Conservation (phyloP, 2,113 vertebrate species). For the Circaetus gallicus region DNA sequence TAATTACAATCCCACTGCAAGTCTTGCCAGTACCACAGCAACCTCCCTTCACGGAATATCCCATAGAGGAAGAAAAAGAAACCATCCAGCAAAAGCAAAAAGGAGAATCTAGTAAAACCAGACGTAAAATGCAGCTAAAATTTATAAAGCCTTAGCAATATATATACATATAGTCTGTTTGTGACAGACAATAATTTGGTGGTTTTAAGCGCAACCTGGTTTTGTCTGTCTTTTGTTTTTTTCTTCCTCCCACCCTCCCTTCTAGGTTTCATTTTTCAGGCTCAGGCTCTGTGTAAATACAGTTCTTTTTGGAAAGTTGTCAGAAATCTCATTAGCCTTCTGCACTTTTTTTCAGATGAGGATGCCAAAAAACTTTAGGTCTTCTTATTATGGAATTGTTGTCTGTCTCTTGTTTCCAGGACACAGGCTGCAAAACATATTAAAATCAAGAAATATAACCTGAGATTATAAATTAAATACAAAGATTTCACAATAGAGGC, state of each 20-base stretch:
- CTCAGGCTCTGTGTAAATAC: not conserved
- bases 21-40: constrained; percentile 34
- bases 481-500: not conserved
- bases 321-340: not conserved
- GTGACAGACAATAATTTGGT: not conserved
- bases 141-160: not conserved
- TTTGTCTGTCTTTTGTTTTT: not conserved
- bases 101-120: not conserved
- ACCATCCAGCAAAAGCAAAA: not conserved
- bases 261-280: not conserved
- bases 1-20: constrained; percentile 50
- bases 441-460: not conserved
- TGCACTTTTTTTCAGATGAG: not conserved
- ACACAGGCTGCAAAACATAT: not conserved
- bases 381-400: not conserved
- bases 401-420: not conserved
- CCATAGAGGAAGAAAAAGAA: not conserved
- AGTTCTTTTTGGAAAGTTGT: not conserved
- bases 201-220: not conserved
- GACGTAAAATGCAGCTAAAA: not conserved
- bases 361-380: not conserved
- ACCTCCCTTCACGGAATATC: not conserved
- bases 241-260: rapidly evolving
- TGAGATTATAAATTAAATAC: not conserved
- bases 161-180: not conserved